Base-by-base conservation (phyloP, 2,113 vertebrate genomes). In the Chamaetylas fuelleborni region DNA sequence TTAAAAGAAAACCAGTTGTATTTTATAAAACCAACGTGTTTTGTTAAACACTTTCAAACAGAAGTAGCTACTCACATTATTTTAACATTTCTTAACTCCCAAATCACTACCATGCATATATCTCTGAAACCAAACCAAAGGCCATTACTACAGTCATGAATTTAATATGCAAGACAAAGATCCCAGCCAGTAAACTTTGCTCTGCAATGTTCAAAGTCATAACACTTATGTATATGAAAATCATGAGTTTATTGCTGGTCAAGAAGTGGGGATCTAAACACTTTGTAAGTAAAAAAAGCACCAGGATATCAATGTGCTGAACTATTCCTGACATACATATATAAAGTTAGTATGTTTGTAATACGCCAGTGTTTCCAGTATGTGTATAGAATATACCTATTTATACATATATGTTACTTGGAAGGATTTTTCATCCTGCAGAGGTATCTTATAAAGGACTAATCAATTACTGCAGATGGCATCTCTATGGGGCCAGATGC, bases 291-390 rank as follows among this genome's bases (percentile, higher is more conserved):
- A 50, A 54, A 10, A 58, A 76, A 87, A 86, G 26, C 38, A 86
- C 22, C 33, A 76, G 28, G 65, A 73, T 2, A 3, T 3, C 11
- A 58, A 3, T 1, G 9, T n/a, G 54, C 16, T 1, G 0, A 65
- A n/a, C 31, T 36, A 18, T 7, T 25, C 40, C 8, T 47, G 34
- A 24, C 6, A 66, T 7, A 42, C 2, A 20, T 2, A 31, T 2
- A 6, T 15, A 36, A 48, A 0, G 1, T 42, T 28, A 47, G 1
- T 40, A 31, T 8, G 7, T 33, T 50, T 84, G 34, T 23, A 62
- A 58, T 25, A 57, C 10, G 36, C 3, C 3, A 17, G 5, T 2
- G 7, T 11, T 15, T 45, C 8, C 2, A 24, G 14, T 3, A 3
- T 13, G 10, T 29, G 9, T n/a, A n/a, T 16, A 81, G 72, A 73